Evolutionary conservation across 2,797 vertebrate species (phyloP), one percentile per base, ranked within the genome.

Genomic region (Eleutherodactylus coqui): DNA sequence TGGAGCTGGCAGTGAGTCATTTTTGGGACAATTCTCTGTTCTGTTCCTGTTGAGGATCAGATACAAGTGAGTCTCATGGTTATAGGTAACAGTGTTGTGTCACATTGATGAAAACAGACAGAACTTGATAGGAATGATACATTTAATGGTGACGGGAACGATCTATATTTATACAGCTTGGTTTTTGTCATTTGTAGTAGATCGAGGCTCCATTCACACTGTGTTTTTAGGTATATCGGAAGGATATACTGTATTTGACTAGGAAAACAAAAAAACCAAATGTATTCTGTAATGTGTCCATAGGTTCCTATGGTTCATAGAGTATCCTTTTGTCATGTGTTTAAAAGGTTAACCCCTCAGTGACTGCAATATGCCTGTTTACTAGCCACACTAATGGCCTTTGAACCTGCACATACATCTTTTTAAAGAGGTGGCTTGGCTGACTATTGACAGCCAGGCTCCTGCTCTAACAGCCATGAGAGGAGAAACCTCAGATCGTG

Each of bases 11-110:
- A 67, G 6, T 11, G 45, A 75, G 13, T 45, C 17, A 32, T 60
- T 64, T 76, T 76, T n/a, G 3, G 82, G 69, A 76, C 24, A 81
- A 58, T 72, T 53, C 17, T 67, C 79, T 69, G 32, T 38, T 36
- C 62, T 81, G 29, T 81, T 55, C n/a, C n/a, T 34, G 34, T 14
- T 11, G 21, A 55, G 53, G 49, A 83, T 73, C 67, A 73, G 81
- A 72, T 51, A 60, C 17, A 10, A 73, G 27, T 58, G 13, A 19
- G 67, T 17, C 24, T 34, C 3, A 13, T 45, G n/a, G 49, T 72
- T 38, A 73, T 10, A 49, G 24, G 17, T 55, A 34, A 36, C 36
- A 24, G 29, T 13, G 14, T 9, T 55, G 29, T 58, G 78, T 47
- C 36, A 80, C 19, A 64, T 13, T 67, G 27, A 41, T 38, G 29